Evolutionary conservation across 2,888 invertebrate genomes (phyloP), one percentile per base, ranked within the genome.

Genomic region (Thymelicus lineola): DNA sequence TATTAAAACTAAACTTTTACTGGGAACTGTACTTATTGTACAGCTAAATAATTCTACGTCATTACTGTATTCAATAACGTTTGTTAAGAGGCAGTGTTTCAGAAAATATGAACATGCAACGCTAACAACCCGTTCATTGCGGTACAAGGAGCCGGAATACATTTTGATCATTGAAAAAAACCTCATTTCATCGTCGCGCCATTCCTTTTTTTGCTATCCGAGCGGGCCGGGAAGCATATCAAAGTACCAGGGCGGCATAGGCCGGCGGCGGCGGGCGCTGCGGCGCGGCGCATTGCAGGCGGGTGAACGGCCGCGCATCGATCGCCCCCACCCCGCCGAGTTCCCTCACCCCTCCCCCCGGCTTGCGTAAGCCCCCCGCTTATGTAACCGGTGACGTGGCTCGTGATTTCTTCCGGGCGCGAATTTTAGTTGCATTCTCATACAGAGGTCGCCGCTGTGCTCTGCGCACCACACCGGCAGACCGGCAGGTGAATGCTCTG

Each of bases 291-390:
- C 92, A 92, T 88, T 92, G 92, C 91, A 91, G 93, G 91, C 93
- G 93, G 92, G 92, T 92, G 89, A 92, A 92, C 90, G 90, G 88
- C 93, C 93, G 86, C 86, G 85, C 92, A 93, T 92, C 93, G 93
- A 93, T 92, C 92, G 82, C 76, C 73, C 77, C 80, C 76, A 76
- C 77, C 77, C 74, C 73, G 69, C 74, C 17, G 50, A 17, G 50
- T 50, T 42, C 12, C 42, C 42, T 42, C 72, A 72, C 73, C 72
- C 67, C 73, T 69, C 75, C 70, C 77, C 74, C 81, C 78, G 78
- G 72, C 87, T 89, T 89, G 89, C 89, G 90, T 90, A 89, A 88
- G 85, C 80, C 77, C 82, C 80, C 84, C 84, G 86, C 85, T 92
- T 92, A 92, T 90, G 88, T 91, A 91, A 91, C 86, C 86, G 80